A percentile compares a stretch with the other conserved stretches of the same genome.
phyloP scores from a whole-genome alignment of 2,888 invertebrate species.

The Melanostoma scalare region DNA sequence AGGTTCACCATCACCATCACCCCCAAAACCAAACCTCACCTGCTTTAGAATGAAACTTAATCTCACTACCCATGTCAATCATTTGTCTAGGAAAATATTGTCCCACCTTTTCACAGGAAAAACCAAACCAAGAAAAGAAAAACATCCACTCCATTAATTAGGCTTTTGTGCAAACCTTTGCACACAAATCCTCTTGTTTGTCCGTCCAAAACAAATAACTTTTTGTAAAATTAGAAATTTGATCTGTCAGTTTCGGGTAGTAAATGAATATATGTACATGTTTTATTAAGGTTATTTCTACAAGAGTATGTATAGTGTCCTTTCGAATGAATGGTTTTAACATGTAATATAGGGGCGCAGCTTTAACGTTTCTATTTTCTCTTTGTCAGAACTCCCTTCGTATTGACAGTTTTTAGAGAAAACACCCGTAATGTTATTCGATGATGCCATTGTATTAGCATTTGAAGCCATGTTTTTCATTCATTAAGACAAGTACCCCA shows the following conservation, averaged over 20 bases:
- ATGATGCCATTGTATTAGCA: slow-evolving; percentile 39
- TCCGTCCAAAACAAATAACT: slow-evolving; percentile 27
- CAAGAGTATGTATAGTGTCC: background rate
- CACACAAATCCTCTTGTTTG: slow-evolving; percentile 34
- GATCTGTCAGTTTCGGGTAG: slow-evolving; percentile 56
- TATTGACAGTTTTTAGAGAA: background rate
- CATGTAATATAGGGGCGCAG: slow-evolving; percentile 4
- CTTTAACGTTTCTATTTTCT: background rate
- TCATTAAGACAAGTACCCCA: slow-evolving; percentile 69
- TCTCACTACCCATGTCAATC: slow-evolving; percentile 43
- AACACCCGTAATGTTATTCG: slow-evolving; percentile 26
- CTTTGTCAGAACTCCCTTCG: background rate
- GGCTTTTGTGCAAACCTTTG: slow-evolving; percentile 11
- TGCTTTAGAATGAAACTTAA: slow-evolving; percentile 23
- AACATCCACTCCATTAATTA: slow-evolving; percentile 45
- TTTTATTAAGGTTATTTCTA: background rate
- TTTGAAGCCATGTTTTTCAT: slow-evolving; percentile 47
- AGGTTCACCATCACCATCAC: background rate
- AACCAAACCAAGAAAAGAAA: background rate
- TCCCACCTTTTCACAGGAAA: background rate
- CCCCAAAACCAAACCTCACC: background rate
- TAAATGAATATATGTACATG: background rate
- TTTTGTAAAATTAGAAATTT: slow-evolving; percentile 62
- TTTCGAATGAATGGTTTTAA: background rate
- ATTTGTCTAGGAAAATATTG: slow-evolving; percentile 7